A percentile compares a stretch with the other conserved stretches of the same genome.
These are phyloP conservation scores for Leucoma salicis DNA, from an alignment of 2,888 invertebrate genomes.

Conservation along the genomic window DNA sequence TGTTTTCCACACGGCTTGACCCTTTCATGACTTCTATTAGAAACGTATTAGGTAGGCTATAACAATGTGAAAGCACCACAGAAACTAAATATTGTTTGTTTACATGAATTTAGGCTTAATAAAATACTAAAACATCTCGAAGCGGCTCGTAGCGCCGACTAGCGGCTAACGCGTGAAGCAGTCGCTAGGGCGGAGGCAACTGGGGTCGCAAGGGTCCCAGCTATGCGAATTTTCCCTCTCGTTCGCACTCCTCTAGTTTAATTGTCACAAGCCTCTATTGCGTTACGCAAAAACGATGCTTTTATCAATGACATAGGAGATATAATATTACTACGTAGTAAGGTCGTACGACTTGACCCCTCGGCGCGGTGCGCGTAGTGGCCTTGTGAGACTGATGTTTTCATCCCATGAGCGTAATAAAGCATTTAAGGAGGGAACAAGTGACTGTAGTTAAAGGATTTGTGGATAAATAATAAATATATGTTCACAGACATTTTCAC, in stretches of 20 bases:
- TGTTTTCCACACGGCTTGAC: conserved; percentile 4
- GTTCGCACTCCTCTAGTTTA: conserved; percentile 59
- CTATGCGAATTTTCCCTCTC: conserved; percentile 46
- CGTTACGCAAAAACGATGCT: conserved; percentile 74
- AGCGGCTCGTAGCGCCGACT: conserved; percentile 76
- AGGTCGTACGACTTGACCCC: conserved; percentile 32
- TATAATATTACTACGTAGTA: conserved; percentile 54
- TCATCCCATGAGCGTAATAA: conserved; percentile 79
- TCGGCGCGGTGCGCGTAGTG: conserved; percentile 56
- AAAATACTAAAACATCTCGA: conserved; percentile 58
- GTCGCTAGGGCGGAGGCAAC: conserved; percentile 55
- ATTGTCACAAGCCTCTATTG: conserved; percentile 50
- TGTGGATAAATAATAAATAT: conserved; percentile 72
- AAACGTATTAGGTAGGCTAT: conserved; percentile 9
- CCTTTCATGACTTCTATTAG: conserved; percentile 18
- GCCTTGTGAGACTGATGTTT: conserved; percentile 79
- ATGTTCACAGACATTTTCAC: too few relatives aligned
- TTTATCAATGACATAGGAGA: conserved; percentile 76
- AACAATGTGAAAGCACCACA: conserved; percentile 39
- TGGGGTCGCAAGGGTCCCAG: conserved; percentile 47
- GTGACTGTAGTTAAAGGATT: conserved; percentile 76
- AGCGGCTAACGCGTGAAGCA: conserved; percentile 61
- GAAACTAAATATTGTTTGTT: conserved; percentile 70
- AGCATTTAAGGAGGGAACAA: conserved; percentile 74
- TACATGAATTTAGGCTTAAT: conserved; percentile 64